Evolutionary conservation across 1,140 invertebrate genomes (phyloP).

Genomic region (Nomia melanderi): DNA sequence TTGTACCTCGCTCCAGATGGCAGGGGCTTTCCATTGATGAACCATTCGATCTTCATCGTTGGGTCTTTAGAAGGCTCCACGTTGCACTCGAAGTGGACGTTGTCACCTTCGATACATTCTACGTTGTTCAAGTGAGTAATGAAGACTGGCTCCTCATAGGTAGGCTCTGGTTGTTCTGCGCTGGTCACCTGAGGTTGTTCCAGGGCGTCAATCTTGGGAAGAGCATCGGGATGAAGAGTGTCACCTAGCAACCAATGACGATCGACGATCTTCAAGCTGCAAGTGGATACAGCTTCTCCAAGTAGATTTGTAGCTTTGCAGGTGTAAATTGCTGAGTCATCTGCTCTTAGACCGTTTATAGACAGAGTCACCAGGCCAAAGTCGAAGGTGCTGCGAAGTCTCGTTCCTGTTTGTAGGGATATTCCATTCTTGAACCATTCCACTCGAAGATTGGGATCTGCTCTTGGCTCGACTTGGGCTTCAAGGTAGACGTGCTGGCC

Average conservation of each 20-base stretch:
- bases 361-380: slow-evolving; percentile 96
- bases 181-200: slow-evolving; percentile 88
- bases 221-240: slow-evolving; percentile 94
- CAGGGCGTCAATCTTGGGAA: slow-evolving; percentile 91
- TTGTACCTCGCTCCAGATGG: slow-evolving; percentile 91
- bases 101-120: slow-evolving; percentile 93
- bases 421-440: slow-evolving; percentile 97
- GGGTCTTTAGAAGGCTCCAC: slow-evolving; percentile 97
- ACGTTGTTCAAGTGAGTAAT: slow-evolving; percentile 95
- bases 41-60: slow-evolving; percentile 96
- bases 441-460: slow-evolving; percentile 94
- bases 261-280: slow-evolving; percentile 94
- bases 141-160: slow-evolving; percentile 92
- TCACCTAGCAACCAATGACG: slow-evolving; percentile 93
- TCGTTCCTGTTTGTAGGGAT: slow-evolving; percentile 90
- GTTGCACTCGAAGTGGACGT: slow-evolving; percentile 96
- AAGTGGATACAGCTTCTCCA: slow-evolving; percentile 95
- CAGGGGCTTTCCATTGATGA: slow-evolving; percentile 91
- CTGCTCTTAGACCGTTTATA: slow-evolving; percentile 91
- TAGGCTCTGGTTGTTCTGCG: slow-evolving; percentile 86
- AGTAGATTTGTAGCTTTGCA: slow-evolving; percentile 95
- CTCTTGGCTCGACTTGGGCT: slow-evolving; percentile 96
- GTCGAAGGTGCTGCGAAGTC: slow-evolving; percentile 94
- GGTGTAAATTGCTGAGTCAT: slow-evolving; percentile 96
- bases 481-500: slow-evolving; percentile 95